Evolutionary conservation across 1,140 invertebrate genomes (phyloP), one percentile per base, ranked within the genome.

Genomic region (Myzus persicae): DNA sequence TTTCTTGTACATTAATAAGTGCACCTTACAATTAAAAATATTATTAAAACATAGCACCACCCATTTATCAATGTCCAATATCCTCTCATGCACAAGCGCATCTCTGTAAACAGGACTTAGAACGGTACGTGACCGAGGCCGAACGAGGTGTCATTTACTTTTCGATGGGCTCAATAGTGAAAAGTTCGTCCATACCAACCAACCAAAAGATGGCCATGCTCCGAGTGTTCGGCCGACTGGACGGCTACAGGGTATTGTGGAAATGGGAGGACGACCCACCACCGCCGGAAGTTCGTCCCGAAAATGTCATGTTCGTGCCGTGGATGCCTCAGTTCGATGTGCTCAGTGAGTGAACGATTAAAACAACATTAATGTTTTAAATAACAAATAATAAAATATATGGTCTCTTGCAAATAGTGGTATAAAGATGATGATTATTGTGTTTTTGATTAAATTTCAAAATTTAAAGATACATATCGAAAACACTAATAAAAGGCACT

Each of bases 251-350:
- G 94, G 95, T 96, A 54, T 94, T 96, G 40, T 97, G 95, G 96
- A 96, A 96, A 95, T 97, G 95, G 96, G 96, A 96, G 94, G 95
- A 94, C 91, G 95, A 94, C 94, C 76, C 84, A 95, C 91, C 90
- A 94, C 40, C 90, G 9, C 22, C 8, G 8, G 46, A 82, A 48
- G 11, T 54, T 38, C 94, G 96, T 93, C 96, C 96, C 36, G 95
- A 95, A 91, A 97, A 97, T 94, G 95, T 97, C 93, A 95, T 96
- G 94, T 95, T 96, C 44, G 95, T 95, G 93, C 95, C 95, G 94
- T 97, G 97, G 97, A 94, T 97, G 20, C 96, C 97, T 14, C 97
- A 97, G 94, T 95, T 96, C 94, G 96, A 96, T 94, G 95, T 97
- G 94, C 95, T 97, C 94, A 96, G 96, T 97, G 95, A 95, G 95